A percentile compares a stretch with the other conserved stretches of the same genome.
These are phyloP conservation scores for Drosophila stalkeri DNA, from an alignment of 2,888 invertebrate genomes.

Conservation along the genomic window DNA sequence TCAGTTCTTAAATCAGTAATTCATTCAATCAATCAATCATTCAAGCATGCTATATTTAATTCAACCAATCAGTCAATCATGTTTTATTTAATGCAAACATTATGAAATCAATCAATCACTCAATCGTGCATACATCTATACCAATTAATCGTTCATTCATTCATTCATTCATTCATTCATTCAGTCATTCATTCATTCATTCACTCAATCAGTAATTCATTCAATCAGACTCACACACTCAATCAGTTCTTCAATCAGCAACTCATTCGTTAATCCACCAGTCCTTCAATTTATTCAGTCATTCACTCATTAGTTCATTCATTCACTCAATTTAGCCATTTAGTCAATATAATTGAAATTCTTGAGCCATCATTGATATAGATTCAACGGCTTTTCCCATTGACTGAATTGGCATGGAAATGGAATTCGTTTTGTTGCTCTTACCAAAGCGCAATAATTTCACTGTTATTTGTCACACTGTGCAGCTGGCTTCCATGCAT, in stretches of 20 bases:
- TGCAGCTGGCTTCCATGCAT: not conserved
- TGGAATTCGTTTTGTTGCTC: not conserved
- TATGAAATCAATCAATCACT: not conserved
- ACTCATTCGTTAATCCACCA: not conserved
- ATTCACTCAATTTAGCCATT: not conserved
- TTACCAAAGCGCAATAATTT: not conserved
- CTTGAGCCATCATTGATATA: not conserved
- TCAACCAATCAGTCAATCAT: too few species aligned
- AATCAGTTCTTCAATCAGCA: not conserved
- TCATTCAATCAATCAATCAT: not conserved
- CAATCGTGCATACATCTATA: not conserved
- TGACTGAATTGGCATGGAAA: not conserved
- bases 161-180: not conserved
- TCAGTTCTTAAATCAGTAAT: too few species aligned
- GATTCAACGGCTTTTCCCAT: not conserved
- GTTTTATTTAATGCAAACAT: too few species aligned
- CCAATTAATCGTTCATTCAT: not conserved
- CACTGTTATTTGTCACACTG: conserved; percentile 4
- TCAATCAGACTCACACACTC: not conserved
- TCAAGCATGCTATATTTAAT: too few species aligned
- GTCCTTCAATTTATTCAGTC: not conserved
- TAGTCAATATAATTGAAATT: not conserved
- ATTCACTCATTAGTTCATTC: not conserved
- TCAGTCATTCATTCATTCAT: not conserved
- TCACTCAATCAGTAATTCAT: not conserved